These are phyloP conservation scores for Potamarius usumacintae DNA, from an alignment of 2,113 vertebrate species.

Conservation along the genomic window DNA sequence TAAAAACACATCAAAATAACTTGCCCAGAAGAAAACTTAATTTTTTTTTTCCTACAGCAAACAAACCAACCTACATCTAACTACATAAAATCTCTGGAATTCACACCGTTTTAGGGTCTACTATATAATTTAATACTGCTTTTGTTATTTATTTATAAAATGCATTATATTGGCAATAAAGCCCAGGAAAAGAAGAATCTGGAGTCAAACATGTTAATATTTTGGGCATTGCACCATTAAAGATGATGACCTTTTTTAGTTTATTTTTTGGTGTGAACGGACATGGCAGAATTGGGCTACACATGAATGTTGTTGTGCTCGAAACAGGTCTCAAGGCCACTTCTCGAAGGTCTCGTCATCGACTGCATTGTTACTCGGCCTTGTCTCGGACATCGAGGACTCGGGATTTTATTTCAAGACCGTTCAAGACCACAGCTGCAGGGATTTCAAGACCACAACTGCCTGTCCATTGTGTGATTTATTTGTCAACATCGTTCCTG, in stretches of 20 bases:
- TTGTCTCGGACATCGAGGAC: too few relatives aligned
- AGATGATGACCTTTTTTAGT: neutral
- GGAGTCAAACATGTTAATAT: neutral
- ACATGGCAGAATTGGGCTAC: neutral
- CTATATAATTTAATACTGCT: neutral
- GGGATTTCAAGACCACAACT: too few relatives aligned
- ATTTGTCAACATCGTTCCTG: too few relatives aligned
- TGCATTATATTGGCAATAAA: neutral
- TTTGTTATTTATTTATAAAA: neutral
- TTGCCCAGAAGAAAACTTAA: neutral
- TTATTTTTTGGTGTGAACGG: neutral
- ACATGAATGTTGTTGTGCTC: too few relatives aligned
- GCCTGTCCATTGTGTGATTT: too few relatives aligned
- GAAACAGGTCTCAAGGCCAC: too few relatives aligned
- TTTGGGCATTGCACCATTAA: neutral
- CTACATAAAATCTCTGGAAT: neutral
- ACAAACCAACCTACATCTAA: neutral
- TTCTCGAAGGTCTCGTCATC: too few relatives aligned
- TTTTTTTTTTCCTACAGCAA: neutral
- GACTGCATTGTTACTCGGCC: too few relatives aligned
- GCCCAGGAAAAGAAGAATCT: neutral
- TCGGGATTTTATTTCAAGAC: too few relatives aligned
- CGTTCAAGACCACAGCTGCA: too few relatives aligned
- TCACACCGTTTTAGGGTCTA: neutral
- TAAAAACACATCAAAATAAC: neutral